Percentiles rank a stretch among this genome's conserved stretches.
Evolutionary conservation across 2,888 invertebrate genomes (phyloP).

Genomic region (Synergus gifuensis): DNA sequence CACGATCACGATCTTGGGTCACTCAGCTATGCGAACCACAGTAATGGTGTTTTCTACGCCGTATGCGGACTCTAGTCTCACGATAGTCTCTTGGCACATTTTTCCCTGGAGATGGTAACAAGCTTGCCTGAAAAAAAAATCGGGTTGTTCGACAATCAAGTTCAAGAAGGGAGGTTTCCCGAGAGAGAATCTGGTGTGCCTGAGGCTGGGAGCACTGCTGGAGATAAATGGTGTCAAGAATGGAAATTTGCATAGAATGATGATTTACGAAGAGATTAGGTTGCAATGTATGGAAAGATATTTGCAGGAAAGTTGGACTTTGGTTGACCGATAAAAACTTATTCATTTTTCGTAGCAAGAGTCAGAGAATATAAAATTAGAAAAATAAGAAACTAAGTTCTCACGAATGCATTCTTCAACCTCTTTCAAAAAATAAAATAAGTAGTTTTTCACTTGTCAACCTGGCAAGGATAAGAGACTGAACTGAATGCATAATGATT

Average conservation of each 20-base stretch:
- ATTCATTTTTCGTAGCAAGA: background rate
- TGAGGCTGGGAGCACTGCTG: background rate
- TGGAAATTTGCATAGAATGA: background rate
- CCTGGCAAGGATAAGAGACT: background rate
- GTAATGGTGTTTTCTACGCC: conserved; percentile 15
- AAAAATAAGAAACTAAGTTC: too few relatives aligned
- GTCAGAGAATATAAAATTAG: too few relatives aligned
- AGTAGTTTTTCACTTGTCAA: background rate
- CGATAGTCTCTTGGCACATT: conserved; percentile 15
- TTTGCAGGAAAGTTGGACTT: background rate
- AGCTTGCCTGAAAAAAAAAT: conserved; percentile 24
- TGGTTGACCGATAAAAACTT: background rate
- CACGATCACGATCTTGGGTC: conserved; percentile 25
- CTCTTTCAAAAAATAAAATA: background rate
- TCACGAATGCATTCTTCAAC: background rate
- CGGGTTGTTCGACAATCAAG: conserved; percentile 3
- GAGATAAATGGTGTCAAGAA: background rate
- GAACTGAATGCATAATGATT: background rate
- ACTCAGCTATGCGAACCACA: conserved; percentile 5
- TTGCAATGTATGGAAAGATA: background rate
- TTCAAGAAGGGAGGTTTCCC: conserved; percentile 2
- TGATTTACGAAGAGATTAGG: background rate
- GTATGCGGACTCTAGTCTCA: conserved; percentile 26
- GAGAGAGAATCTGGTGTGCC: conserved; percentile 9
- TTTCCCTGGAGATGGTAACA: conserved; percentile 1